Evolutionary conservation across 2,888 invertebrate genomes (phyloP).

Genomic region (Chymomyza amoena): DNA sequence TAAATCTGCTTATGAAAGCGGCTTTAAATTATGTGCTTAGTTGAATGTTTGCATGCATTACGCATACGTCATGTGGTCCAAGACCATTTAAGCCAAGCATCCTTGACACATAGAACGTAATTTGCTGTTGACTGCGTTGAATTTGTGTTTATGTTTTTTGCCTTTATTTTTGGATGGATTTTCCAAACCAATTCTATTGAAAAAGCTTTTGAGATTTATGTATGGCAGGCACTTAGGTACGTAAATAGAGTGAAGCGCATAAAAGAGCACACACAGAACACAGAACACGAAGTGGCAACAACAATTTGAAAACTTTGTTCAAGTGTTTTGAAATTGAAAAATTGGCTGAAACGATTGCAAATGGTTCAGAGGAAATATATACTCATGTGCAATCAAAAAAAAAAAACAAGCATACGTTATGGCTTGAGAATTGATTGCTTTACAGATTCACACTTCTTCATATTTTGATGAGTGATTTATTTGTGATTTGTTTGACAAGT

Average conservation of each 20-base stretch:
- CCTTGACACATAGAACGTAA: neutral
- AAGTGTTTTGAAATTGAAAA: neutral
- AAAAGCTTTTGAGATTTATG: slow-evolving; percentile 37
- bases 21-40: slow-evolving; percentile 53
- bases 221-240: slow-evolving; percentile 14
- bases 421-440: neutral
- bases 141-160: neutral
- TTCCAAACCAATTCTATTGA: slow-evolving; percentile 7
- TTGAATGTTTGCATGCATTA: slow-evolving; percentile 41
- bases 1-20: slow-evolving; percentile 42
- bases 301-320: neutral
- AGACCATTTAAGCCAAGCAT: neutral
- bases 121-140: neutral
- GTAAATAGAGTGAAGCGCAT: slow-evolving; percentile 7
- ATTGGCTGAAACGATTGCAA: neutral
- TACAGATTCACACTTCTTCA: neutral
- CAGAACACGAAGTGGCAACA: neutral
- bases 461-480: slow-evolving; percentile 21
- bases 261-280: neutral
- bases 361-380: neutral
- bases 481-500: slow-evolving; percentile 21
- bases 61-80: slow-evolving; percentile 59
- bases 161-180: slow-evolving; percentile 5
- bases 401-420: neutral
- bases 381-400: neutral